These are phyloP conservation scores for Dyspetes luteomarginatus DNA, from an alignment of 2,888 invertebrate species.

Conservation along the genomic window DNA sequence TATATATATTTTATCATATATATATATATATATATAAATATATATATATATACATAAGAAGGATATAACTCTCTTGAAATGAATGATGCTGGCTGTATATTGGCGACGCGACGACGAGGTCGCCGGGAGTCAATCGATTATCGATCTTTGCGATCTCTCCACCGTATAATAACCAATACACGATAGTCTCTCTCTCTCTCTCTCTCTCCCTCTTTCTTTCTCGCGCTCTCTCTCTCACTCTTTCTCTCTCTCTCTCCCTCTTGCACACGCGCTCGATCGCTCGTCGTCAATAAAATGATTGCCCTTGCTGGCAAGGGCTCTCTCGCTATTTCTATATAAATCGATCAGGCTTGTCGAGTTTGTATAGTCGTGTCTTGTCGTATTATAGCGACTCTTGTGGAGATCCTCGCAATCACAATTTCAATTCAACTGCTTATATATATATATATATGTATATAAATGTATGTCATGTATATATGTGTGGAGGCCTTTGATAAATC, in stretches of 20 bases:
- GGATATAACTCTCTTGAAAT: conserved; percentile 42
- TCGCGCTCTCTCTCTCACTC: too few species aligned
- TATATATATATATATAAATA: neutral
- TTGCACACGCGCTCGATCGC: neutral
- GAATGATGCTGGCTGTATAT: conserved; percentile 46
- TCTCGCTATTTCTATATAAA: conserved; percentile 37
- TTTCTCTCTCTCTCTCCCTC: conserved; percentile 6
- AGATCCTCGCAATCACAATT: conserved; percentile 41
- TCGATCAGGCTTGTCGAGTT: conserved; percentile 43
- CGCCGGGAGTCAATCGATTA: conserved; percentile 58
- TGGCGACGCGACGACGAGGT: conserved; percentile 43
- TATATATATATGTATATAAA: neutral
- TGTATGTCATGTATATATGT: neutral
- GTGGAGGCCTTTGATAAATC: conserved; percentile 27
- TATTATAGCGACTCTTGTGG: neutral
- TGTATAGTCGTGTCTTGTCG: neutral
- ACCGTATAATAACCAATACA: neutral
- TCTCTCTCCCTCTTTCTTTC: neutral
- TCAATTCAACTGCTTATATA: conserved; percentile 5
- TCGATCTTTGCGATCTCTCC: conserved; percentile 55
- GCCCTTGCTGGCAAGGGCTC: conserved; percentile 36
- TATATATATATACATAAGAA: neutral
- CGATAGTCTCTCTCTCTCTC: conserved; percentile 27
- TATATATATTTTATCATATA: neutral
- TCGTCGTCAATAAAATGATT: conserved; percentile 56